A percentile compares a stretch with the other conserved stretches of the same genome.
Conservation (phyloP, 1,140 invertebrate species). For the Calliopsis andreniformis region DNA sequence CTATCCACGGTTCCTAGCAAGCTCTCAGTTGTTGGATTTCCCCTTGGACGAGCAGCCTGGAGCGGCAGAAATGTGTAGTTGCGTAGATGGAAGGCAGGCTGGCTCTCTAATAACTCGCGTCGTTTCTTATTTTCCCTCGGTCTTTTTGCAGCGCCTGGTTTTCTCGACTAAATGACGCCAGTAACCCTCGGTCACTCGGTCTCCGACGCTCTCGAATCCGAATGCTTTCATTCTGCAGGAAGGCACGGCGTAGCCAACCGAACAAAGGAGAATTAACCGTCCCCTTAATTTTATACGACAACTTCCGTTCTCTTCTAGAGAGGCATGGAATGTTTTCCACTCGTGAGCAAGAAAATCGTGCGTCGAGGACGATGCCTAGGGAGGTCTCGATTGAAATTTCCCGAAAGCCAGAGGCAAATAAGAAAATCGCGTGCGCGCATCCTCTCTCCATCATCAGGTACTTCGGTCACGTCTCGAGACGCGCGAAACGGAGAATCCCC, state of each 20-base stretch:
- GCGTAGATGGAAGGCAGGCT: too few species aligned
- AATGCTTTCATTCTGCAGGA: neutral
- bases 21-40: neutral
- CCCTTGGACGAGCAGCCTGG: neutral
- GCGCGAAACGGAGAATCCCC: constrained; percentile 23
- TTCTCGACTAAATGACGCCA: neutral
- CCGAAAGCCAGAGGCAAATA: neutral
- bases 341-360: too few species aligned
- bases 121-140: neutral
- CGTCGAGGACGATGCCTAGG: too few species aligned
- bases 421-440: constrained; percentile 2
- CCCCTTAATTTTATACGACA: neutral
- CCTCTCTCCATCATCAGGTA: neutral
- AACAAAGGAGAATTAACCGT: neutral
- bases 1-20: neutral
- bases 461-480: constrained; percentile 17
- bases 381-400: constrained; percentile 8
- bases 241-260: neutral
- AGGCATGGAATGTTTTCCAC: too few species aligned
- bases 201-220: neutral
- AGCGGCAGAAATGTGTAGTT: neutral
- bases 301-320: neutral
- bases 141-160: neutral
- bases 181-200: neutral
- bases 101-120: constrained; percentile 1